Percentiles rank a stretch among this genome's conserved stretches.
phyloP scores from a whole-genome alignment of 2,113 vertebrate species.

The Cebus imitator region DNA sequence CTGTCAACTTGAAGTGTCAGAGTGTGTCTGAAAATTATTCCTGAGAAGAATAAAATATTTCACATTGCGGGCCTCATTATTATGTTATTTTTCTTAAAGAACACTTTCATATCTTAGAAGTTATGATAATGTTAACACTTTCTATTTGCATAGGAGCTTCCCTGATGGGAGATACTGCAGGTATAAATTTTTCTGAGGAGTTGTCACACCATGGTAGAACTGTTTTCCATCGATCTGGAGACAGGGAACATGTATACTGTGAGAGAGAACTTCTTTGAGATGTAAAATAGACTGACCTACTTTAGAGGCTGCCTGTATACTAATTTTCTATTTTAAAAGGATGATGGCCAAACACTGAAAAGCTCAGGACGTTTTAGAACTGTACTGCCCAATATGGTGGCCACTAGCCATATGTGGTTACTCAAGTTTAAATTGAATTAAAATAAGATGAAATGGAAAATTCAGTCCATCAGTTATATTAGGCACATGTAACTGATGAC shows the following conservation, averaged over 20 bases:
- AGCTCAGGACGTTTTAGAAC: neutral
- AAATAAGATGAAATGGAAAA: neutral
- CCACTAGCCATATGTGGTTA: neutral
- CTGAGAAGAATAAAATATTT: neutral
- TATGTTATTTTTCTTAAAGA: neutral
- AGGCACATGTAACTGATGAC: neutral
- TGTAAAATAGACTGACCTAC: neutral
- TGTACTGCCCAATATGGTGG: neutral
- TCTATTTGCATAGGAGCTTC: neutral
- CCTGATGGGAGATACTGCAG: neutral
- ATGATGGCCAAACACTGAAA: neutral
- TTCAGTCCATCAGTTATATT: neutral
- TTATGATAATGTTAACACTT: neutral
- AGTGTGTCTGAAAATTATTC: neutral
- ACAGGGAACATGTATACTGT: neutral
- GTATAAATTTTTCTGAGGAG: neutral
- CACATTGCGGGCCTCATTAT: neutral
- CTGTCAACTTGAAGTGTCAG: neutral
- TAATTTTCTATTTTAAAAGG: conserved; percentile 27
- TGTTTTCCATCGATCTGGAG: neutral
- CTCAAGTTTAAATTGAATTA: neutral
- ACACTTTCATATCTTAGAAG: conserved; percentile 18
- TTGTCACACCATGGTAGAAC: neutral
- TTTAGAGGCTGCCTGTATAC: neutral
- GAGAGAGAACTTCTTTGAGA: neutral